Conservation (phyloP, 2,888 invertebrate species). For the Crossocerus cetratus region DNA sequence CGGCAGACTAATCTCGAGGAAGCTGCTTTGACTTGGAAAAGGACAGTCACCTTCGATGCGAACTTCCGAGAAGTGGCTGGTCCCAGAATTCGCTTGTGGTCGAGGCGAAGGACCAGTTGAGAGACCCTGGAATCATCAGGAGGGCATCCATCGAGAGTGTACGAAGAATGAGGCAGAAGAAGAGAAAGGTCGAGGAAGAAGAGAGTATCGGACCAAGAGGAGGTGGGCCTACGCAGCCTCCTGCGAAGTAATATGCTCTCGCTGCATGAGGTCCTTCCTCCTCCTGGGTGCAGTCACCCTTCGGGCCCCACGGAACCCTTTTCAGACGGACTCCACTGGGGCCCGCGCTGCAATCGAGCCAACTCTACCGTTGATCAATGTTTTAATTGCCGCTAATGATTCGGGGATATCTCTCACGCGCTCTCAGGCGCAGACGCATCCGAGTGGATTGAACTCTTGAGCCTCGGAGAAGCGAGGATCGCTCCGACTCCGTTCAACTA, state of each 20-base stretch:
- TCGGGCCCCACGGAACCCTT: conserved; percentile 49
- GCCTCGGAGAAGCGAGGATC: background rate
- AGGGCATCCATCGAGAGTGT: conserved; percentile 34
- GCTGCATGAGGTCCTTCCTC: conserved; percentile 68
- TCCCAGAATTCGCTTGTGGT: background rate
- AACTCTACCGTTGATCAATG: conserved; percentile 54
- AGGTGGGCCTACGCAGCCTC: conserved; percentile 64
- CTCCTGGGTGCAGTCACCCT: conserved; percentile 49
- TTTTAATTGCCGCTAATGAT: conserved; percentile 68
- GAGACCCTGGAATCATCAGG: conserved; percentile 51
- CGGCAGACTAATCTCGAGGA: too few relatives aligned
- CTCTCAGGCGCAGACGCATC: conserved; percentile 30
- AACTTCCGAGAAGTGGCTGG: too few relatives aligned
- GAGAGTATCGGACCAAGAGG: conserved; percentile 43
- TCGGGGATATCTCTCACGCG: conserved; percentile 58
- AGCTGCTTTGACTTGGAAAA: too few relatives aligned
- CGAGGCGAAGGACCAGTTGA: conserved; percentile 38
- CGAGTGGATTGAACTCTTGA: background rate
- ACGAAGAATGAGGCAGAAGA: conserved; percentile 32
- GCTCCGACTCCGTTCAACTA: background rate
- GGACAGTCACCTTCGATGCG: too few relatives aligned
- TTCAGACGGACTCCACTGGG: conserved; percentile 48
- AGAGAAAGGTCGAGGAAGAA: conserved; percentile 40
- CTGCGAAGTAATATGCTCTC: conserved; percentile 74
- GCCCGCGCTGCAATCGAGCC: conserved; percentile 38